Evolutionary conservation across 1,140 invertebrate species (phyloP).

Genomic region (Eulimnadia texana): DNA sequence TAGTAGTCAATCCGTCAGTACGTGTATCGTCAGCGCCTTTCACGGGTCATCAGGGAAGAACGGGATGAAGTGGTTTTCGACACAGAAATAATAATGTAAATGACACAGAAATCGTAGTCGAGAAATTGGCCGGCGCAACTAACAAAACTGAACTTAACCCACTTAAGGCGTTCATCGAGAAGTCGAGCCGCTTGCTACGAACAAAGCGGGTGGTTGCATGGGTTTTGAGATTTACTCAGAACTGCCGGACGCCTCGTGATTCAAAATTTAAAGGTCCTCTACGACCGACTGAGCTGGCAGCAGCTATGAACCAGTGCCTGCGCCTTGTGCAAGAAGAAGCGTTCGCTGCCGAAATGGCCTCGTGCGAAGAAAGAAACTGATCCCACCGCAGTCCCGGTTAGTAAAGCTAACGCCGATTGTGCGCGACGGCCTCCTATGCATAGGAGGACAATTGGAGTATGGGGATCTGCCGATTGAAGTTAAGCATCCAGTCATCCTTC

Average conservation of each 20-base stretch:
- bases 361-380: not conserved
- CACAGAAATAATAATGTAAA: no score
- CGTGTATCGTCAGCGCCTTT: no score
- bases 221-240: no score
- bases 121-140: not conserved
- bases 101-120: not conserved
- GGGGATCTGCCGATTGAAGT: no score
- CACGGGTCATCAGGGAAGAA: no score
- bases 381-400: not conserved
- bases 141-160: not conserved
- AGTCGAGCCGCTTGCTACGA: no score
- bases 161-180: not conserved
- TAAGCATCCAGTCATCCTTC: no score
- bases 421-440: not conserved
- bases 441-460: not conserved
- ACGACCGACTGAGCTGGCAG: not conserved
- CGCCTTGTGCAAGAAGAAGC: not conserved
- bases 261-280: not conserved
- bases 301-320: not conserved
- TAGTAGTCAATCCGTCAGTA: no score
- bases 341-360: not conserved
- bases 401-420: not conserved
- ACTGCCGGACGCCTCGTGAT: not conserved
- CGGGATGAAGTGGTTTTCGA: no score
- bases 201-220: no score